Evolutionary conservation across 2,888 invertebrate genomes (phyloP).

Genomic region (Metalampra italica): DNA sequence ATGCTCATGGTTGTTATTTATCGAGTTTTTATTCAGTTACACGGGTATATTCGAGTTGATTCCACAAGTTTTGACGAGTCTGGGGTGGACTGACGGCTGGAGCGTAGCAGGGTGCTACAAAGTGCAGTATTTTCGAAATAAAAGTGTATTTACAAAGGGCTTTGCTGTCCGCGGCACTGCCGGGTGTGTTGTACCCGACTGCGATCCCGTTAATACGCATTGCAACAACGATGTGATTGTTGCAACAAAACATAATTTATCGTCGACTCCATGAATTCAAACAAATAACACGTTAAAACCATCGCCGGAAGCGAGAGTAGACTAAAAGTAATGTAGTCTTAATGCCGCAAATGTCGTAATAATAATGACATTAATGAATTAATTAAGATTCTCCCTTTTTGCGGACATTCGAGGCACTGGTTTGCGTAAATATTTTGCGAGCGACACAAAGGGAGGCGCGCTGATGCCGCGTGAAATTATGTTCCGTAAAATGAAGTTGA

Average conservation of each 20-base stretch:
- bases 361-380: constrained; percentile 66
- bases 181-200: constrained; percentile 15
- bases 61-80: not conserved
- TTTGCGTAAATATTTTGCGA: constrained; percentile 62
- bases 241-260: not conserved
- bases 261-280: not conserved
- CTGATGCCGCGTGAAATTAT: constrained; percentile 64
- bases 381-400: constrained; percentile 57
- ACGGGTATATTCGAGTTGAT: constrained; percentile 3
- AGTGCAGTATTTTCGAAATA: constrained; percentile 40
- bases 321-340: constrained; percentile 48
- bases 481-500: constrained; percentile 62
- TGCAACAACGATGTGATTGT: not conserved
- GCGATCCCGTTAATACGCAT: not conserved
- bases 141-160: constrained; percentile 57
- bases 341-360: constrained; percentile 54
- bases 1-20: too few relatives aligned
- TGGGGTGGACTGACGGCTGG: not conserved
- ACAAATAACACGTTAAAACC: constrained; percentile 17
- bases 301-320: constrained; percentile 14
- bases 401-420: constrained; percentile 44
- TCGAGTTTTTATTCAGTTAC: too few relatives aligned
- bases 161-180: constrained; percentile 55
- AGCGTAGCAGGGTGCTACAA: constrained; percentile 23
- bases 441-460: constrained; percentile 51